Evolutionary conservation across 2,113 vertebrate species (phyloP), one percentile per base, ranked within the genome.

Genomic region (Andinoacara biseriatus): DNA sequence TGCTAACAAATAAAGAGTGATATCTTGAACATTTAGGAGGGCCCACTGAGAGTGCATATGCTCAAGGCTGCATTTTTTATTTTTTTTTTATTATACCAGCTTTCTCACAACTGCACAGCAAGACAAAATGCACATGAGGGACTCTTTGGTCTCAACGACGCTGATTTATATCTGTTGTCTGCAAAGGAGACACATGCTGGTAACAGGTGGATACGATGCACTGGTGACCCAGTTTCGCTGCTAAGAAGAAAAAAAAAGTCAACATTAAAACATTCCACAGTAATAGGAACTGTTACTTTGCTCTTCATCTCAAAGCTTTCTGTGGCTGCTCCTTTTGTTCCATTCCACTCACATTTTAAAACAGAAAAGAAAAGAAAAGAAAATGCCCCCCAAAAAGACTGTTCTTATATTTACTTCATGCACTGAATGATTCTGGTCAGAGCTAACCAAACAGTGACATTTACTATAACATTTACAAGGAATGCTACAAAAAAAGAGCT

Each of bases 141-240:
- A 72, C n/a, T n/a, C 76, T 78, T 74, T 65, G 59, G 74, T 80
- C 74, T 84, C 40, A 60, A 52, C 38, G 43, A 46, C 57, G 22
- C 78, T 79, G 76, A 83, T 83, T 76, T 83, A 67, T 76, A 46
- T 17, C 20, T 33, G 43, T 57, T 40, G 29, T 80, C 54, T 76
- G 54, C 67, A 69, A 83, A 40, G 78, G 38, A 82, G 69, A 85
- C 61, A 31, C 26, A 43, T 76, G 15, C 69, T 67, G 60, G 74
- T 74, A 74, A 74, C 74, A 85, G 33, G 80, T 86, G 40, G 76
- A 62, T 61, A 76, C 65, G 69, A 85, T 80, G 65, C 46, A 80
- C 67, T 52, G 33, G 61, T 61, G 75, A 80, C 80, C 85, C 43
- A 63, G 38, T 84, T 84, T 84, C 31, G 67, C 20, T 63, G 24